Evolutionary conservation across 2,888 invertebrate species (phyloP).

Genomic region (Acanthoscelides obtectus): DNA sequence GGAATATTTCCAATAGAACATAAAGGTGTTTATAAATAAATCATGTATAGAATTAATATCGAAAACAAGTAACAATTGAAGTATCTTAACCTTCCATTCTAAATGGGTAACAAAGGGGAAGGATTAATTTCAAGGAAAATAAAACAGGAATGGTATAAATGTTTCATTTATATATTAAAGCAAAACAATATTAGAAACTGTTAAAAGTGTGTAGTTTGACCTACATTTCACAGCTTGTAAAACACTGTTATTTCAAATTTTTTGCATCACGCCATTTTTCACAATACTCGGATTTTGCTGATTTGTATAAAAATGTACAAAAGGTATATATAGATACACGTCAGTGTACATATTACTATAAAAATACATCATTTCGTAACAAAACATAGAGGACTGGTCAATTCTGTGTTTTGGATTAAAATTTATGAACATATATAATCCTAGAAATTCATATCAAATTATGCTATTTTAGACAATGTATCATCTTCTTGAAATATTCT

Average conservation of each 20-base stretch:
- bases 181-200: slow-evolving; percentile 10
- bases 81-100: not conserved
- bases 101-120: not conserved
- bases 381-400: not conserved
- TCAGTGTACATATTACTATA: not conserved
- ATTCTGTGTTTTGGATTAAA: too few relatives aligned
- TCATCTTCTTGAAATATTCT: too few relatives aligned
- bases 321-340: not conserved
- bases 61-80: not conserved
- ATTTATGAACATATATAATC: too few relatives aligned
- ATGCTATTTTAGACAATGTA: too few relatives aligned
- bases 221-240: not conserved
- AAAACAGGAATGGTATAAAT: not conserved
- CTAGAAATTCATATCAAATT: too few relatives aligned
- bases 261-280: not conserved
- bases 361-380: not conserved
- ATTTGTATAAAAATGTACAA: not conserved
- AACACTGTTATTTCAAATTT: not conserved
- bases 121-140: not conserved
- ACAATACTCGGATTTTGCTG: not conserved
- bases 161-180: slow-evolving; percentile 10
- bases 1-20: not conserved
- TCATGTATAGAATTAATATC: not conserved
- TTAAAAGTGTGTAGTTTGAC: slow-evolving; percentile 5
- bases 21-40: not conserved